Conservation (phyloP, 2,113 vertebrate species). For the Electrona antarctica region DNA sequence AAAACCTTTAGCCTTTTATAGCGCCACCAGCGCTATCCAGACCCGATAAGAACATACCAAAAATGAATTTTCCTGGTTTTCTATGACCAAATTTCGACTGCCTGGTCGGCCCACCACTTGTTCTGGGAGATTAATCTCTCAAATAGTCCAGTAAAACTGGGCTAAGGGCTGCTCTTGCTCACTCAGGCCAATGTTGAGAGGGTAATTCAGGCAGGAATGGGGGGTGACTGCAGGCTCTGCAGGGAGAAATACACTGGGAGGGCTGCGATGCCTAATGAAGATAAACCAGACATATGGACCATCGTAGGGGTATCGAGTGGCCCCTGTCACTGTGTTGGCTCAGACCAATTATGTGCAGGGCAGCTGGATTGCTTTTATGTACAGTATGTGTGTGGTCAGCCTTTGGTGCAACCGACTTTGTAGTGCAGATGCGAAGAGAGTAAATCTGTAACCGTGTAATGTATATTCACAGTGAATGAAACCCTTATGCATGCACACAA, state of each 20-base stretch:
- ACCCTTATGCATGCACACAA: constrained; percentile 16
- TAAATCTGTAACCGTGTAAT: constrained; percentile 2
- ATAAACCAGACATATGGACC: constrained; percentile 44
- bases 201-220: constrained; percentile 29
- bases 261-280: constrained; percentile 50
- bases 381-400: not conserved
- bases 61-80: too few relatives aligned
- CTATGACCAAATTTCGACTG: not conserved
- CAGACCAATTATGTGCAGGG: constrained; percentile 25
- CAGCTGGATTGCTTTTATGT: constrained; percentile 29
- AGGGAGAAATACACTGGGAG: constrained; percentile 41
- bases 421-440: not conserved
- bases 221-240: constrained; percentile 14
- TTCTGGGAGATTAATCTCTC: not conserved
- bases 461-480: not conserved
- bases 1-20: too few relatives aligned
- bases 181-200: constrained; percentile 7
- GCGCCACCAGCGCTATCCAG: too few relatives aligned
- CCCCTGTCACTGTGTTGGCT: constrained; percentile 47
- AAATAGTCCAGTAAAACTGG: not conserved
- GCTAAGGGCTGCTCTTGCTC: not conserved
- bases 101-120: not conserved
- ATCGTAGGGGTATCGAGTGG: constrained; percentile 48
- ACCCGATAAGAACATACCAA: too few relatives aligned
- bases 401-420: constrained; percentile 24